phyloP scores from a whole-genome alignment of 1,140 invertebrate species.

The Sitobion miscanthi region DNA sequence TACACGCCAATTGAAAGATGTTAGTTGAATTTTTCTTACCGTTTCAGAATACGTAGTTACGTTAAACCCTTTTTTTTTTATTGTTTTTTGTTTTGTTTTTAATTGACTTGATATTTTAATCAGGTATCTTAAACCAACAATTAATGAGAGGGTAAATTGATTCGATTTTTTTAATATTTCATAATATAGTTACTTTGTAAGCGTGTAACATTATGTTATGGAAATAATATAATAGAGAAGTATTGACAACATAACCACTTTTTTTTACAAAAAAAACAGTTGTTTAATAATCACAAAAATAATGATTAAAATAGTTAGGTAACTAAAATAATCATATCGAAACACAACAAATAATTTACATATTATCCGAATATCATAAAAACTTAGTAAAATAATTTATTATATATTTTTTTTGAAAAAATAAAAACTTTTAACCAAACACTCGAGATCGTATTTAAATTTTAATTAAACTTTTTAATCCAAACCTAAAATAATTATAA shows the following conservation, averaged over 20 bases:
- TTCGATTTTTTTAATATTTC: not conserved
- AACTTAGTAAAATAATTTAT: not conserved
- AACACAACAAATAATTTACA: not conserved
- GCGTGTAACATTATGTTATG: too few relatives aligned
- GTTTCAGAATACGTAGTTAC: not conserved
- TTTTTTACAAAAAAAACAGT: not conserved
- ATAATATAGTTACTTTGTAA: not conserved
- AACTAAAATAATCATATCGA: not conserved
- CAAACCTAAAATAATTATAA: not conserved
- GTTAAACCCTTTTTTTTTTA: not conserved
- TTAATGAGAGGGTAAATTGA: not conserved
- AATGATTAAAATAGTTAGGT: not conserved
- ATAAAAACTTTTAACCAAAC: not conserved
- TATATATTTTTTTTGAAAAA: not conserved
- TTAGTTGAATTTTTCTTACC: not conserved
- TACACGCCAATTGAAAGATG: not conserved
- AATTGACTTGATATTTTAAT: not conserved
- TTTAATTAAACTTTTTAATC: conserved; percentile 34
- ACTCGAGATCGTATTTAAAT: not conserved
- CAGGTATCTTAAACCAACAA: not conserved
- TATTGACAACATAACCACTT: not conserved
- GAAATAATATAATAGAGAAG: not conserved
- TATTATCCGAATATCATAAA: not conserved
- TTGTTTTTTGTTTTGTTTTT: not conserved
- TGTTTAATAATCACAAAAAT: not conserved